A percentile compares a stretch with the other conserved stretches of the same genome.
Conservation (phyloP, 2,888 invertebrate species). For the Brachyopa scutellaris region DNA sequence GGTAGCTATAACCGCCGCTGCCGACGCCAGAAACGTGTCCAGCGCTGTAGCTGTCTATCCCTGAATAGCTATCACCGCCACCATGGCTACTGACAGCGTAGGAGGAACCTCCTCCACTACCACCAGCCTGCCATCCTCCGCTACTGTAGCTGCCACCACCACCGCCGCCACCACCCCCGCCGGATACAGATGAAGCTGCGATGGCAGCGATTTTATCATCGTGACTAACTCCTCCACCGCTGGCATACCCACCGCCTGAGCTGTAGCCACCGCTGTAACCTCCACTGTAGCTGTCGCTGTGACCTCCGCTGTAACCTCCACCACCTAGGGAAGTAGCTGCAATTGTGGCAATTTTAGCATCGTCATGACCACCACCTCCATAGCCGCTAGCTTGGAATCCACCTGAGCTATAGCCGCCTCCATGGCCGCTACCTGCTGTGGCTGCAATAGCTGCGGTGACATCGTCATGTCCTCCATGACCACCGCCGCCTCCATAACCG, state of each 20-base stretch:
- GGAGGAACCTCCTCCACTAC: slow-evolving; percentile 26
- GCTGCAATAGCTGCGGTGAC: slow-evolving; percentile 59
- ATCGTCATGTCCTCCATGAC: slow-evolving; percentile 36
- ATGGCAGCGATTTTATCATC: slow-evolving; percentile 57
- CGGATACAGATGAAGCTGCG: slow-evolving; percentile 30
- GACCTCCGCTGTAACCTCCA: slow-evolving; percentile 26
- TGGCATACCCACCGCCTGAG: slow-evolving; percentile 32
- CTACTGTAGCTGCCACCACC: slow-evolving; percentile 23
- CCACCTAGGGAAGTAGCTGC: slow-evolving; percentile 39
- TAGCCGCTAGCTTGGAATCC: slow-evolving; percentile 38
- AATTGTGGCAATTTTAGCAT: slow-evolving; percentile 44
- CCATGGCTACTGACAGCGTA: slow-evolving; percentile 9
- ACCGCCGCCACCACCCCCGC: slow-evolving; percentile 14
- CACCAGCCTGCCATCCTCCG: slow-evolving; percentile 59
- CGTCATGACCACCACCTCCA: slow-evolving; percentile 31
- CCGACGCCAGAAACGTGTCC: slow-evolving; percentile 77
- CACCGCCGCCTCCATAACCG: slow-evolving; percentile 22
- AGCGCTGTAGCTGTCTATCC: slow-evolving; percentile 78
- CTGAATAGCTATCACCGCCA: slow-evolving; percentile 76
- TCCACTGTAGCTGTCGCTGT: slow-evolving; percentile 27
- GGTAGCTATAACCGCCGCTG: slow-evolving; percentile 76
- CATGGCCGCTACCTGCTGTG: slow-evolving; percentile 40
- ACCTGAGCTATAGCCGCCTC: slow-evolving; percentile 26
- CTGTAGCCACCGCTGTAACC: slow-evolving; percentile 34
- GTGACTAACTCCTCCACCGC: slow-evolving; percentile 36